Percentiles rank a stretch among this genome's conserved stretches.
These are phyloP conservation scores for Macroramphosus scolopax DNA, from an alignment of 2,797 vertebrate species.

Conservation along the genomic window DNA sequence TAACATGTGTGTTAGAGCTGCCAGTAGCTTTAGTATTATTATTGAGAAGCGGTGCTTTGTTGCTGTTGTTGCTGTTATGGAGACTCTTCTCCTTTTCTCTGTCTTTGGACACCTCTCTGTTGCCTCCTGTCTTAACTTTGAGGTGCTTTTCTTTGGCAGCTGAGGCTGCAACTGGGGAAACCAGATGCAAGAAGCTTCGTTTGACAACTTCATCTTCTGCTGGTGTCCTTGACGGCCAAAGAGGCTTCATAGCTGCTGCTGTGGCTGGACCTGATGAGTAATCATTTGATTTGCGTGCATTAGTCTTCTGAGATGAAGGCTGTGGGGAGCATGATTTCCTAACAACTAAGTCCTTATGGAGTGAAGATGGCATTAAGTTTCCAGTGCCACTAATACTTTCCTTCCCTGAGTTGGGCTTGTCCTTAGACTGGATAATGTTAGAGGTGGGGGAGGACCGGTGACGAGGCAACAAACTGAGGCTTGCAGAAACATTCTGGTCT, in stretches of 20 bases:
- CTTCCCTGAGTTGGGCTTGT: conserved; percentile 73
- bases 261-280: conserved; percentile 57
- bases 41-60: conserved; percentile 65
- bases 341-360: conserved; percentile 56
- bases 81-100: conserved; percentile 71
- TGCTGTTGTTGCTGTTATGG: conserved; percentile 73
- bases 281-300: conserved; percentile 73
- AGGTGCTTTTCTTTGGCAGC: conserved; percentile 80
- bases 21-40: conserved; percentile 64
- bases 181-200: conserved; percentile 64
- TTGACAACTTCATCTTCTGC: conserved; percentile 72
- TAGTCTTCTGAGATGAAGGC: conserved; percentile 66
- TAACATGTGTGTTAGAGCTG: conserved; percentile 57
- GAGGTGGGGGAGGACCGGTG: conserved; percentile 58
- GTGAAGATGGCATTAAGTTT: conserved; percentile 50
- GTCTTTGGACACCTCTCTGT: conserved; percentile 76
- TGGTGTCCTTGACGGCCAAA: conserved; percentile 67
- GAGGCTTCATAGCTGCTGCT: conserved; percentile 64
- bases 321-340: conserved; percentile 72
- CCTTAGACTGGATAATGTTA: conserved; percentile 59
- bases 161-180: conserved; percentile 53
- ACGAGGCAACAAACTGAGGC: conserved; percentile 65
- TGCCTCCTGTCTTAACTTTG: conserved; percentile 74
- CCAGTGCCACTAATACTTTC: conserved; percentile 65
- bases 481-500: conserved; percentile 75